Conservation (phyloP, 2,797 vertebrate genomes). For the Dicrostonyx torquatus region DNA sequence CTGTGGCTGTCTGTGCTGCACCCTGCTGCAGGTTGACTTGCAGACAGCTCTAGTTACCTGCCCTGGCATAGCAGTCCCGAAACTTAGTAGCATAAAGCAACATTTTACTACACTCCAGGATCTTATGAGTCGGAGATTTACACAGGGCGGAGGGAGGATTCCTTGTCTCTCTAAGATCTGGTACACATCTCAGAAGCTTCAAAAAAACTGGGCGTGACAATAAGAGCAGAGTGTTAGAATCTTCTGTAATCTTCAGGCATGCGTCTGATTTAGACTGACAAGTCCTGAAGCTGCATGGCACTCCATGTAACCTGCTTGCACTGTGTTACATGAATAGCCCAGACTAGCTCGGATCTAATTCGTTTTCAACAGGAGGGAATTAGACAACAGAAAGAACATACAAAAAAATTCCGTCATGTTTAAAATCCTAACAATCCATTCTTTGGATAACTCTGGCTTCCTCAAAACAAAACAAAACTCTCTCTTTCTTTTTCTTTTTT, state of each 20-base stretch:
- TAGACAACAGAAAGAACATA: neutral
- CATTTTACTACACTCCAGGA: neutral
- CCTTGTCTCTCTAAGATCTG: neutral
- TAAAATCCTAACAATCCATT: slow-evolving; percentile 17
- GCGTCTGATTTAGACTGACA: neutral
- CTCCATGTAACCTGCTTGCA: neutral
- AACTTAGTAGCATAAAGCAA: neutral
- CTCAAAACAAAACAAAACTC: neutral
- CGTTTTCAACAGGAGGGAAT: neutral
- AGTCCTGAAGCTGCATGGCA: neutral
- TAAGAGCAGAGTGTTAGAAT: neutral
- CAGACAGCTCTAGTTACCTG: neutral
- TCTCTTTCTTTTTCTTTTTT: neutral
- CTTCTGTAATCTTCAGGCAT: neutral
- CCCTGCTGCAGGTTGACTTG: neutral
- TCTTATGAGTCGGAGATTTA: slow-evolving; percentile 9
- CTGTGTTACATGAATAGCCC: neutral
- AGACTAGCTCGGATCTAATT: neutral
- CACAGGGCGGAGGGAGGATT: neutral
- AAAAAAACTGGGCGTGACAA: neutral
- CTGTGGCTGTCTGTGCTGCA: neutral
- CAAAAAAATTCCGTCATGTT: neutral
- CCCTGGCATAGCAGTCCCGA: neutral
- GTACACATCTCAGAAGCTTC: neutral
- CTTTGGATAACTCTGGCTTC: neutral